These are phyloP conservation scores for Agrochola macilenta DNA, from an alignment of 2,888 invertebrate species.

Conservation along the genomic window DNA sequence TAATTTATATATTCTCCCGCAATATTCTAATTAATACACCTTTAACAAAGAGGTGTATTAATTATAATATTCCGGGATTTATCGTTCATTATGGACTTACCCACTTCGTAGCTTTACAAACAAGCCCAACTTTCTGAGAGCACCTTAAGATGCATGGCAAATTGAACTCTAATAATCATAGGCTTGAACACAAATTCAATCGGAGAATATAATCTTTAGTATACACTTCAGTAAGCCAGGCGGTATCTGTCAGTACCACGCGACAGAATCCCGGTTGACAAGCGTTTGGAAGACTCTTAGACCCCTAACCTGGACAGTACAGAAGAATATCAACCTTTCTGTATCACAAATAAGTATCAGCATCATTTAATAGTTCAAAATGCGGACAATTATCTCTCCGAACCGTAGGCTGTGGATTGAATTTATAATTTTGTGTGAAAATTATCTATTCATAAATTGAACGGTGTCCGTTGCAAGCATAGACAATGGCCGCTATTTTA, in stretches of 20 bases:
- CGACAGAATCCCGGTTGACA: conserved; percentile 55
- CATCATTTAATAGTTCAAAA: not conserved
- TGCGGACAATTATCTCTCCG: conserved; percentile 15
- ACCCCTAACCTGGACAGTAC: not conserved
- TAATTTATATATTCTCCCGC: not conserved
- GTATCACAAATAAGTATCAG: not conserved
- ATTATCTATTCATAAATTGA: conserved; percentile 53
- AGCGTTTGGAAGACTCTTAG: conserved; percentile 30
- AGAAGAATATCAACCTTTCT: conserved; percentile 30
- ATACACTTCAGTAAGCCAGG: conserved; percentile 35
- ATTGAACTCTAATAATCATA: conserved; percentile 29
- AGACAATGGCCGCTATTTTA: conserved; percentile 49
- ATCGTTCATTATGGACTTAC: not conserved
- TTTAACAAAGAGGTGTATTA: not conserved
- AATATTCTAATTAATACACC: conserved; percentile 6
- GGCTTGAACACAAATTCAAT: conserved; percentile 41
- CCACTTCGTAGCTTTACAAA: conserved; percentile 9
- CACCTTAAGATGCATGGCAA: not conserved
- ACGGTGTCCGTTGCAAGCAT: conserved; percentile 38
- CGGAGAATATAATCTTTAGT: conserved; percentile 30
- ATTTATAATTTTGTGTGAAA: conserved; percentile 50
- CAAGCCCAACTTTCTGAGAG: not conserved
- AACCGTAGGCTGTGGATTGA: conserved; percentile 14
- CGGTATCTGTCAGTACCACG: conserved; percentile 57
- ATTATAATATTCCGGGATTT: not conserved